Conservation (phyloP, 2,797 vertebrate genomes). For the Melanotaenia pygmaea region DNA sequence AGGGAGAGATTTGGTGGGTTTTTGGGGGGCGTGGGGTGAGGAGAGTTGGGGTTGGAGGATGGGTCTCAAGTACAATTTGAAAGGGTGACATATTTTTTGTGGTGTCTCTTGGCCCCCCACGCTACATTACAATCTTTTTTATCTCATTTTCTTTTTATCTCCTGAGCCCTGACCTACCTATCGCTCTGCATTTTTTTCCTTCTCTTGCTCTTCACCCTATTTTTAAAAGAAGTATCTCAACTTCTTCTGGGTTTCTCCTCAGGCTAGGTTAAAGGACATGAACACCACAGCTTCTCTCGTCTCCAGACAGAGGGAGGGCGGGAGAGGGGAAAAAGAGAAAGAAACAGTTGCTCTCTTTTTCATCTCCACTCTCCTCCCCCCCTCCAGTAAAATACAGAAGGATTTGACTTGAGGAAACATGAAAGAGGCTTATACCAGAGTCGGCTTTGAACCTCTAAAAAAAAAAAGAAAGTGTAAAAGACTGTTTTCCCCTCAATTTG, state of each 20-base stretch:
- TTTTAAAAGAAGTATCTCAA: conserved; percentile 71
- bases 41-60: conserved; percentile 74
- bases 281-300: conserved; percentile 66
- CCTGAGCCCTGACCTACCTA: conserved; percentile 78
- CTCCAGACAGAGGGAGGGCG: conserved; percentile 70
- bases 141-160: conserved; percentile 80
- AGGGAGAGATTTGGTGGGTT: conserved; percentile 83
- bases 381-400: conserved; percentile 85
- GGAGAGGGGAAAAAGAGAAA: conserved; percentile 48
- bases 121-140: conserved; percentile 80
- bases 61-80: conserved; percentile 79
- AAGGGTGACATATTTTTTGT: conserved; percentile 78
- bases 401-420: conserved; percentile 88
- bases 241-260: conserved; percentile 73
- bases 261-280: conserved; percentile 78
- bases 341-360: conserved; percentile 84
- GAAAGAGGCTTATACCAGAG: conserved; percentile 86
- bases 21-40: conserved; percentile 53
- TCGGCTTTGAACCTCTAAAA: conserved; percentile 85
- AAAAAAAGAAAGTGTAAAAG: conserved; percentile 57
- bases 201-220: conserved; percentile 60
- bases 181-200: conserved; percentile 30
- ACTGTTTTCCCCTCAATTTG: conserved; percentile 77
- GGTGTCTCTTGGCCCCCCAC: conserved; percentile 73
- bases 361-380: conserved; percentile 77